Base-by-base conservation (phyloP, 2,113 vertebrate species). In the Pterocles burchelli region DNA sequence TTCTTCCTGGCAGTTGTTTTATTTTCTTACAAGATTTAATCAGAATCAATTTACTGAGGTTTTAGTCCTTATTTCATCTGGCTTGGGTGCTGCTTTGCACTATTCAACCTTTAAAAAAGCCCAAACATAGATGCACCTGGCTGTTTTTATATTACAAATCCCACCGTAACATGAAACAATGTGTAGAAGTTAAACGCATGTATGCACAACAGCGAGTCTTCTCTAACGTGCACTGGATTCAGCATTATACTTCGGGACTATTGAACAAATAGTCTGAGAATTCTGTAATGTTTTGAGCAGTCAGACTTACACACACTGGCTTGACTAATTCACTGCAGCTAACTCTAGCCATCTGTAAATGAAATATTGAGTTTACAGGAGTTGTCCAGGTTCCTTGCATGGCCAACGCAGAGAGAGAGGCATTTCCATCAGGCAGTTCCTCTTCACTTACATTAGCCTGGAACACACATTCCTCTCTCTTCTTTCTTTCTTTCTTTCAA, bases 11-110 rank as follows among this genome's bases (percentile, higher is more conserved):
- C 92, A 94, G 58, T 54, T 82, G 55, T 61, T 90, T 83, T 61
- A 75, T 90, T 97, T 96, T 93, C 77, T 89, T 93, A 57, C 4
- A 59, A 95, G 84, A 92, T 83, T 80, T 85, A 94, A 93, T 94
- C 84, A 92, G 41, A 95, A 81, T 49, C 49, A 67, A 87, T 90
- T 81, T 72, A 86, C 58, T 92, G 85, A 81, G 80, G 67, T 93
- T 95, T 94, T 43, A 80, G 75, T 66, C 49, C 54, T 91, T 91
- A 70, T 84, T 95, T 96, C 92, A 54, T 63, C 88, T 95, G 93
- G 73, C 77, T 58, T 77, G 59, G 45, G 49, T 62, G 55, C 66
- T 95, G 88, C n/a, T 88, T 74, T 78, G 55, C 38, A 65, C 13
- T 84, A 51, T 20, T 84, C 43, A 85, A 76, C 85, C 46, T 73